A percentile compares a stretch with the other conserved stretches of the same genome.
phyloP scores from a whole-genome alignment of 1,140 invertebrate species.

The Cardiocondyla obscurior region DNA sequence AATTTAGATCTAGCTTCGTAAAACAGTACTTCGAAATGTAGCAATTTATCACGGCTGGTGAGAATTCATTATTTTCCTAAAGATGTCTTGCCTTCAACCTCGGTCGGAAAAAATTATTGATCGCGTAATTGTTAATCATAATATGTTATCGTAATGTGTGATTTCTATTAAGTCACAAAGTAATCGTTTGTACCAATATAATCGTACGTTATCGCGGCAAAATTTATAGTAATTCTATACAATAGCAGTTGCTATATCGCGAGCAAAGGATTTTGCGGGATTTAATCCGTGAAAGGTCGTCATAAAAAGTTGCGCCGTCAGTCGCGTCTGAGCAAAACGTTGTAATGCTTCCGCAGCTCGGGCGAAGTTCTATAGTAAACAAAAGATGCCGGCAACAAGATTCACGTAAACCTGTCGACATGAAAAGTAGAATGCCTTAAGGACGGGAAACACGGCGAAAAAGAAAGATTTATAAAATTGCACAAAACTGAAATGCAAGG shows the following conservation, averaged over 20 bases:
- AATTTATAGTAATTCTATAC: neutral
- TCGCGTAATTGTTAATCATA: no score
- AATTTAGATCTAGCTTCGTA: neutral
- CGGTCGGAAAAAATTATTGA: neutral
- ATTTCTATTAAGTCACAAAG: neutral
- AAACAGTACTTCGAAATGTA: neutral
- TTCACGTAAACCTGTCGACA: slow-evolving; percentile 10
- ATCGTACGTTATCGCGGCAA: neutral
- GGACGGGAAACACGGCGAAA: neutral
- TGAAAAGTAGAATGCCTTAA: slow-evolving; percentile 9
- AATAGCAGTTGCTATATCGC: neutral
- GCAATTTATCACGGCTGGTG: neutral
- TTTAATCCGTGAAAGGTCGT: slow-evolving; percentile 17
- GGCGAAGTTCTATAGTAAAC: slow-evolving; percentile 25
- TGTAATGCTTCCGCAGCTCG: slow-evolving; percentile 11
- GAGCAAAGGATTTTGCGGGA: neutral
- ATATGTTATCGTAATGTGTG: neutral
- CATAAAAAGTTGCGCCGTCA: slow-evolving; percentile 19
- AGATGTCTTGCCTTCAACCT: neutral
- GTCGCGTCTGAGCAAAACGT: neutral
- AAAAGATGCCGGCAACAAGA: slow-evolving; percentile 22
- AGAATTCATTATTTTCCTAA: neutral
- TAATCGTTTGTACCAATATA: neutral
- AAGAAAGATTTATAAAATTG: slow-evolving; percentile 9
- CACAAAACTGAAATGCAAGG: neutral